These are phyloP conservation scores for Crepidodera aurea DNA, from an alignment of 2,888 invertebrate species.

Conservation along the genomic window DNA sequence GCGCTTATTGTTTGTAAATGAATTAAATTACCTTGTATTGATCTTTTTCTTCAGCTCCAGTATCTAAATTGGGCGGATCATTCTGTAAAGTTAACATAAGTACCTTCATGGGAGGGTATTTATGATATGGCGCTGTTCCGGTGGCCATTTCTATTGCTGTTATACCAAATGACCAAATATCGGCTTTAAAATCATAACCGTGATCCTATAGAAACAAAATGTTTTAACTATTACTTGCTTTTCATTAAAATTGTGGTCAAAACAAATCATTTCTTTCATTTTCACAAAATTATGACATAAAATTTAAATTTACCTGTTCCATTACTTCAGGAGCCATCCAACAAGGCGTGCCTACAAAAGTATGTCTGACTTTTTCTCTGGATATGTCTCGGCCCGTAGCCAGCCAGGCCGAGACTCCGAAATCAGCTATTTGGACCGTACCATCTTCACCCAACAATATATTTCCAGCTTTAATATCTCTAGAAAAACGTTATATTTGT, in stretches of 20 bases:
- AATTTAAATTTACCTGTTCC: conserved; percentile 79
- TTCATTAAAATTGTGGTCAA: too few species aligned
- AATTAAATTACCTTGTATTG: conserved; percentile 78
- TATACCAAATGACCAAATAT: conserved; percentile 93
- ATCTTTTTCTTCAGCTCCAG: conserved; percentile 94
- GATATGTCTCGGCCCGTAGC: conserved; percentile 94
- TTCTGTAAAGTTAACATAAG: conserved; percentile 98
- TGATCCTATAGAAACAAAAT: conserved; percentile 74
- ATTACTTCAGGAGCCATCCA: conserved; percentile 99
- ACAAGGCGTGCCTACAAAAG: conserved; percentile 98
- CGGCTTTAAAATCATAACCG: conserved; percentile 98
- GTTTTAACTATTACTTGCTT: background rate
- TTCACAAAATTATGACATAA: too few species aligned
- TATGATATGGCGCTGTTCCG: conserved; percentile 98
- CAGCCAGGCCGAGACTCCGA: conserved; percentile 97
- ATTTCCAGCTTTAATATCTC: conserved; percentile 98
- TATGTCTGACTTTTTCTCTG: conserved; percentile 93
- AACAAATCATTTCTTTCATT: too few species aligned
- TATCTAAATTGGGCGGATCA: conserved; percentile 96
- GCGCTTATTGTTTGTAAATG: too few species aligned
- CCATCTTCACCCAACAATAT: conserved; percentile 97
- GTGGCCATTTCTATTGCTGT: conserved; percentile 99
- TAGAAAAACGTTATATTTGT: conserved; percentile 51
- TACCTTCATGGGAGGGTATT: conserved; percentile 99
- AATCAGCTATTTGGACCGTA: conserved; percentile 97